Percentiles rank a stretch among this genome's conserved stretches.
phyloP scores from a whole-genome alignment of 2,888 invertebrate species.

The Criorhina ranunculi region DNA sequence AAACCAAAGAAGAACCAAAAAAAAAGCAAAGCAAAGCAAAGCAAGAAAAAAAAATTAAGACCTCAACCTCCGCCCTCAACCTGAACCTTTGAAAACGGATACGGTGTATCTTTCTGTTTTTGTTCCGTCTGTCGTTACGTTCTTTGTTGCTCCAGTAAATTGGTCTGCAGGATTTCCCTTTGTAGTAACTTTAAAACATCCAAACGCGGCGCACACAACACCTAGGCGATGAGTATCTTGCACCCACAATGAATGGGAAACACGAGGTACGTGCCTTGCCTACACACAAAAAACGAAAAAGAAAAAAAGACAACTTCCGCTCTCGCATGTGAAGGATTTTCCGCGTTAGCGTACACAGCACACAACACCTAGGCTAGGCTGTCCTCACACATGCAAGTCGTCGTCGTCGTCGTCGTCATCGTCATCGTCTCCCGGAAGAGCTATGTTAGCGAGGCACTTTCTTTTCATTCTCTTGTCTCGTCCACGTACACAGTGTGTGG shows the following conservation, averaged over 20 bases:
- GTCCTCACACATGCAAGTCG: conserved; percentile 19
- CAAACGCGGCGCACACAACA: conserved; percentile 65
- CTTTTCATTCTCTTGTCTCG: conserved; percentile 32
- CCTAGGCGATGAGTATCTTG: conserved; percentile 57
- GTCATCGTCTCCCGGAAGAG: conserved; percentile 63
- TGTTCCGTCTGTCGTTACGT: conserved; percentile 27
- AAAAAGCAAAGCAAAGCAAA: conserved; percentile 11
- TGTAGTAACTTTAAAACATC: conserved; percentile 60
- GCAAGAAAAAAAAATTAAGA: conserved; percentile 29
- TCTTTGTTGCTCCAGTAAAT: conserved; percentile 53
- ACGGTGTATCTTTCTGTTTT: conserved; percentile 30
- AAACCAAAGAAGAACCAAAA: conserved; percentile 29
- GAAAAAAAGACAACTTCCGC: conserved; percentile 66
- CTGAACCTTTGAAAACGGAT: not conserved
- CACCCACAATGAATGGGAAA: conserved; percentile 49
- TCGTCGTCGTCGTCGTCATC: conserved; percentile 7
- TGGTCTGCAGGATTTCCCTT: conserved; percentile 63
- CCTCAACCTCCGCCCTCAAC: conserved; percentile 21
- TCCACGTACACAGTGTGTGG: conserved; percentile 11
- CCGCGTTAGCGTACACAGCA: conserved; percentile 47
- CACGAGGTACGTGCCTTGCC: conserved; percentile 48
- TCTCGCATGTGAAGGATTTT: conserved; percentile 68
- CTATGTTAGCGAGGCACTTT: conserved; percentile 61
- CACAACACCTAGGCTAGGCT: conserved; percentile 50
- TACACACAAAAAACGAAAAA: conserved; percentile 29